A percentile compares a stretch with the other conserved stretches of the same genome.
Conservation (phyloP, 2,113 vertebrate genomes). For the Protomyctophum bolini region DNA sequence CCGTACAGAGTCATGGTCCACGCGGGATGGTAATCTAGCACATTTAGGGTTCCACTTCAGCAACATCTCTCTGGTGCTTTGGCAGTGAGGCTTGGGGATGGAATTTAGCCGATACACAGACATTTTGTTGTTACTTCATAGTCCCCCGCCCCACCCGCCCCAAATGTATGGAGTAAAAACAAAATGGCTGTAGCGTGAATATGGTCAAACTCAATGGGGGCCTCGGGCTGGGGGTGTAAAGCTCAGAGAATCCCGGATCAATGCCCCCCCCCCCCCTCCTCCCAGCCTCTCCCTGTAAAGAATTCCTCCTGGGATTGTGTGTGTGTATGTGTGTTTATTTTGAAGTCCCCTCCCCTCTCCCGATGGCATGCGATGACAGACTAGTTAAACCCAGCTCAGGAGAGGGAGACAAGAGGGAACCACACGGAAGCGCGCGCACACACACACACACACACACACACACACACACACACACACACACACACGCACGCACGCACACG, state of each 20-base stretch:
- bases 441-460: conserved; percentile 16
- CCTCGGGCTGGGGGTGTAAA: conserved; percentile 21
- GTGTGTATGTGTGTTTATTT: conserved; percentile 66
- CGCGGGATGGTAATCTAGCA: conserved; percentile 16
- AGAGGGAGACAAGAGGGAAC: conserved; percentile 46
- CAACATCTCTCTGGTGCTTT: conserved; percentile 64
- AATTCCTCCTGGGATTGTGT: conserved; percentile 53
- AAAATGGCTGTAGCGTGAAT: too few relatives aligned
- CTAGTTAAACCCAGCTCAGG: conserved; percentile 50
- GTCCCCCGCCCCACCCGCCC: too few relatives aligned
- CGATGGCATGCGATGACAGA: conserved; percentile 59
- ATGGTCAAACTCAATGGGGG: conserved; percentile 13
- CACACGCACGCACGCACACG: conserved; percentile 9
- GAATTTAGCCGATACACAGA: not conserved
- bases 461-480: conserved; percentile 10
- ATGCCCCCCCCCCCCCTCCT: conserved; percentile 15
- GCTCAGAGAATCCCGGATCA: conserved; percentile 29
- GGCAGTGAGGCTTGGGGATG: conserved; percentile 62
- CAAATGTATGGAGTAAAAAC: too few relatives aligned
- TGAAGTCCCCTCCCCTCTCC: conserved; percentile 36
- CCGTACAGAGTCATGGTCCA: conserved; percentile 9
- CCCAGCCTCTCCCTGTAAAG: conserved; percentile 30
- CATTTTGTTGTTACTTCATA: too few relatives aligned
- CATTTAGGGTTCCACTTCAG: conserved; percentile 64
- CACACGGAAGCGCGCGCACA: conserved; percentile 8